Base-by-base conservation (phyloP, 2,797 vertebrate genomes). In the Cirrhinus mrigala region DNA sequence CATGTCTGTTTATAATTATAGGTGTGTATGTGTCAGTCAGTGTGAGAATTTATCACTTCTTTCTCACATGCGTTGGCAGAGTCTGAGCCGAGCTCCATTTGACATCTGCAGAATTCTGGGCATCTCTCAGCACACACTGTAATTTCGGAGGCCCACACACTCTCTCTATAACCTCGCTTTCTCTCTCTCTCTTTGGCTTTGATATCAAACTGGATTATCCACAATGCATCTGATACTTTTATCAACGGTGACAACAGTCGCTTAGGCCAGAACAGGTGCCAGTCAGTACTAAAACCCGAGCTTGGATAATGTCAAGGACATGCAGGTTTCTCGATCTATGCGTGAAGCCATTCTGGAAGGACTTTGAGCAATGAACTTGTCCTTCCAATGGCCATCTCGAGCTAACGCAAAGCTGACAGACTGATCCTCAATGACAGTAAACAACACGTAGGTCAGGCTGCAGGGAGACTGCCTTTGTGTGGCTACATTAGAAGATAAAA, bases 301-400 rank as follows among this genome's bases (percentile, higher is more conserved):
- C 85, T 70, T 14, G 40, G 77, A 68, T 82, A 89, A 89, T 87
- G 86, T 88, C 87, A 90, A 64, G 82, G 86, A 85, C 89, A 29
- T 48, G 60, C 77, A 87, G 68, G 85, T 87, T 89, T 66, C 83
- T 90, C 20, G 44, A 24, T 74, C 37, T 66, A 58, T 74, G 82
- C 62, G 56, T 81, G 85, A 79, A 69, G 81, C 70, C 37, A 16
- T 81, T 69, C 50, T 85, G 80, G 85, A 85, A 84, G 70, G 85
- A 87, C 83, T 89, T 88, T 24, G 79, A 37, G 82, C 87, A 82
- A 87, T 74, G 81, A 74, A 60, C 79, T 84, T 64, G 84, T 88
- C 91, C 75, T 85, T 86, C 89, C 87, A 87, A 82, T 46, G 73
- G 79, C 83, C 60, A 6, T 14, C 84, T 37, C 27, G 16, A 50